Evolutionary conservation across 2,797 vertebrate species (phyloP).

Genomic region (Pygocentrus nattereri): DNA sequence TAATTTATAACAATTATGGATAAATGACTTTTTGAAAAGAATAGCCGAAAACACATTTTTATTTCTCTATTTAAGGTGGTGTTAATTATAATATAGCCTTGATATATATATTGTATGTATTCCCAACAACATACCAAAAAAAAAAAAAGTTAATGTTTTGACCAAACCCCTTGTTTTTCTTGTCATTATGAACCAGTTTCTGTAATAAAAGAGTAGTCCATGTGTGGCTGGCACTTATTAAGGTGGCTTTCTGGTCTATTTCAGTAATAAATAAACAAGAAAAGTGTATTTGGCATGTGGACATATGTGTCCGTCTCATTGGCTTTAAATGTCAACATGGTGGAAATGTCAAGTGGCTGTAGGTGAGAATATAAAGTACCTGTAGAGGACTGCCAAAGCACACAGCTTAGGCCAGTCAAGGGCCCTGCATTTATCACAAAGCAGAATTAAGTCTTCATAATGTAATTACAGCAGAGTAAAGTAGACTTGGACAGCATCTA

Average conservation of each 20-base stretch:
- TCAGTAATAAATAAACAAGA: neutral
- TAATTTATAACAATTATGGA: too few relatives aligned
- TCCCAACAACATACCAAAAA: too few relatives aligned
- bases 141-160: too few relatives aligned
- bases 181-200: neutral
- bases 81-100: too few relatives aligned
- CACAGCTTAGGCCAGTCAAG: neutral
- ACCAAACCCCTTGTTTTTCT: neutral
- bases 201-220: neutral
- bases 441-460: neutral
- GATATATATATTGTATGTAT: too few relatives aligned
- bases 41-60: too few relatives aligned
- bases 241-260: neutral
- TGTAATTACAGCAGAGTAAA: neutral
- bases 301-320: neutral
- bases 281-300: slow-evolving; percentile 2
- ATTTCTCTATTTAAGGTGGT: too few relatives aligned
- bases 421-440: neutral
- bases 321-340: slow-evolving; percentile 23
- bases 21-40: too few relatives aligned
- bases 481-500: neutral
- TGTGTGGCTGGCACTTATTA: neutral
- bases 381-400: slow-evolving; percentile 4
- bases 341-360: slow-evolving; percentile 37
- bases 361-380: slow-evolving; percentile 28